Conservation (phyloP, 2,888 invertebrate genomes). For the Oxycera nigricornis region DNA sequence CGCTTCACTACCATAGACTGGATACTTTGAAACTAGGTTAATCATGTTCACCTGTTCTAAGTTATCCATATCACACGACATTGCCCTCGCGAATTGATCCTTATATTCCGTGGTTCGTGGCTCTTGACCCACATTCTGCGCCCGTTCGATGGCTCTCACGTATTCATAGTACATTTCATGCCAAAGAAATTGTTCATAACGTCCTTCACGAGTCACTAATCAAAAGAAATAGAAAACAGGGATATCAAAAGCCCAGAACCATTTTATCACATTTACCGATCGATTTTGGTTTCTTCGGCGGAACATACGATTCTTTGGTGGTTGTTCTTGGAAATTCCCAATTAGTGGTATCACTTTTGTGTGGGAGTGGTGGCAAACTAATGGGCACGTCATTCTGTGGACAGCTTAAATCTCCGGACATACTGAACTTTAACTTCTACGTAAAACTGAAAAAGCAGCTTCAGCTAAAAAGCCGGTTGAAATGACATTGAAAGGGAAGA, state of each 20-base stretch:
- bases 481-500: background rate
- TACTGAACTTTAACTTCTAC: background rate
- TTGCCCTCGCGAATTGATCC: slow-evolving; percentile 54
- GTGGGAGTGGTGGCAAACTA: background rate
- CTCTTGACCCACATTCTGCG: slow-evolving; percentile 8
- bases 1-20: slow-evolving; percentile 56
- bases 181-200: slow-evolving; percentile 57
- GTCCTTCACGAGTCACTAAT: slow-evolving; percentile 50
- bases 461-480: background rate
- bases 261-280: slow-evolving; percentile 27
- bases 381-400: slow-evolving; percentile 14
- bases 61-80: slow-evolving; percentile 48
- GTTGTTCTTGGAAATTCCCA: slow-evolving; percentile 19
- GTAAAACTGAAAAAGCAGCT: background rate
- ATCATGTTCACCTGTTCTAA: slow-evolving; percentile 52
- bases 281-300: slow-evolving; percentile 8
- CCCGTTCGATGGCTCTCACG: slow-evolving; percentile 52
- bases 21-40: slow-evolving; percentile 53
- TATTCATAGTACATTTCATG: slow-evolving; percentile 58
- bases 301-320: background rate
- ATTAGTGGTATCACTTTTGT: background rate
- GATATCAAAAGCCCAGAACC: background rate
- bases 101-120: slow-evolving; percentile 54
- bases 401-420: slow-evolving; percentile 21
- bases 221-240: background rate